phyloP scores from a whole-genome alignment of 2,888 invertebrate genomes.

The Cryptocephalus moraei region DNA sequence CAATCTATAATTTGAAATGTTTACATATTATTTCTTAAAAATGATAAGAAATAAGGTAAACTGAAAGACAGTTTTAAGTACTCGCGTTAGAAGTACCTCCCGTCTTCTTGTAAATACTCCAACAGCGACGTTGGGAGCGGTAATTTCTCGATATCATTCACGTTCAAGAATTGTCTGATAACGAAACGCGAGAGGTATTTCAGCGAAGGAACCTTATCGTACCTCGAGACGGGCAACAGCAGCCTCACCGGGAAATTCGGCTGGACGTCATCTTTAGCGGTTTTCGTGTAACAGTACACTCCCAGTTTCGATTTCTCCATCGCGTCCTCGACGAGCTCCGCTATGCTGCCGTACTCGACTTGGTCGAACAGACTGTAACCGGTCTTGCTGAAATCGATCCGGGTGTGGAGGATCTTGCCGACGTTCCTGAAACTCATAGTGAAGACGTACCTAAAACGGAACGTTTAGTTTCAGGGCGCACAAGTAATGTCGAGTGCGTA shows the following conservation, averaged over 20 bases:
- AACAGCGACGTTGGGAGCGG: slow-evolving; percentile 51
- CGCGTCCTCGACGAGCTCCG: slow-evolving; percentile 64
- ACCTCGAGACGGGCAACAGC: slow-evolving; percentile 64
- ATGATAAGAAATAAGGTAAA: too few relatives aligned
- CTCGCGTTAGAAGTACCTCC: slow-evolving; percentile 17
- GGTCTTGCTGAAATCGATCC: slow-evolving; percentile 59
- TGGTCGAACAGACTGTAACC: slow-evolving; percentile 21
- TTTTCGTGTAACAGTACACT: slow-evolving; percentile 60
- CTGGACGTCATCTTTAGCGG: slow-evolving; percentile 50
- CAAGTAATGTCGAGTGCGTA: neutral
- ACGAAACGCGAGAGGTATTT: slow-evolving; percentile 66
- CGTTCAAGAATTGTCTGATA: slow-evolving; percentile 55
- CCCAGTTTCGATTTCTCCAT: slow-evolving; percentile 59
- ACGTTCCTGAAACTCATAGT: slow-evolving; percentile 63
- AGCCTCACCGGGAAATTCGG: slow-evolving; percentile 65
- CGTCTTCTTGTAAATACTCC: slow-evolving; percentile 41
- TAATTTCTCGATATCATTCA: slow-evolving; percentile 58
- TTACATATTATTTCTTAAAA: too few relatives aligned
- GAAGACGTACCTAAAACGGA: slow-evolving; percentile 44
- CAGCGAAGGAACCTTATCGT: slow-evolving; percentile 57
- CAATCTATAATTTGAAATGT: too few relatives aligned
- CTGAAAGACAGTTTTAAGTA: too few relatives aligned
- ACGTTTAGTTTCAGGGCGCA: neutral
- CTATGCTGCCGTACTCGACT: slow-evolving; percentile 47
- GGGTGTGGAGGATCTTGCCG: slow-evolving; percentile 58